Evolutionary conservation across 2,797 vertebrate genomes (phyloP), one percentile per base, ranked within the genome.

Genomic region (Pseudochaenichthys georgianus): DNA sequence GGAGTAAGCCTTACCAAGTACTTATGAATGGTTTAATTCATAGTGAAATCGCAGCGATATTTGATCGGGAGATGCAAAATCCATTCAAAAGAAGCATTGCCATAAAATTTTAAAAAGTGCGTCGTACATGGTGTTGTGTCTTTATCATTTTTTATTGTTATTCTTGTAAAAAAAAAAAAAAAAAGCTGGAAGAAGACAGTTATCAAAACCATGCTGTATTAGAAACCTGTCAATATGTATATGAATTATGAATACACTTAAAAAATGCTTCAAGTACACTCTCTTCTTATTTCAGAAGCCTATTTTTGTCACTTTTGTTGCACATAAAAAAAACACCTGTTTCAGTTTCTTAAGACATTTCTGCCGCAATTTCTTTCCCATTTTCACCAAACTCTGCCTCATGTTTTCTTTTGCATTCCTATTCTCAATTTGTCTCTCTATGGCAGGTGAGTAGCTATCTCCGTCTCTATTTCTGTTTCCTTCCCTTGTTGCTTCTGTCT

Each of bases 161-260:
- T 94, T 94, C 93, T 94, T 94, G 90, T 94, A 95, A 92, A 94
- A 95, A 91, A 90, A 76, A 86, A 81, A 79, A 80, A 91, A 89
- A 87, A 87, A 75, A 87, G 63, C 85, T 90, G 78, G 90, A 90
- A 93, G 83, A 90, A 86, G 81, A 91, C 90, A 81, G 91, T 92
- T 85, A 94, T 95, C 87, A 90, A 87, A 94, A 92, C 90, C 93
- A 94, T 94, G 92, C 94, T 94, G 94, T 95, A 94, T 93, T 94
- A 94, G 92, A 94, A 92, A 93, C 85, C 85, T 95, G 95, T 95
- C 93, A 85, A 94, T 95, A 95, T 96, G 94, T 95, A 94, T 95
- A 95, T 95, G 95, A 95, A 94, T 93, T 94, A 95, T 94, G 92
- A 95, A 95, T 95, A 95, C 94, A 95, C 93, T 88, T 91, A 86